Percentiles rank a stretch among this genome's conserved stretches.
Conservation (phyloP, 2,113 vertebrate genomes). For the Falco punctatus region DNA sequence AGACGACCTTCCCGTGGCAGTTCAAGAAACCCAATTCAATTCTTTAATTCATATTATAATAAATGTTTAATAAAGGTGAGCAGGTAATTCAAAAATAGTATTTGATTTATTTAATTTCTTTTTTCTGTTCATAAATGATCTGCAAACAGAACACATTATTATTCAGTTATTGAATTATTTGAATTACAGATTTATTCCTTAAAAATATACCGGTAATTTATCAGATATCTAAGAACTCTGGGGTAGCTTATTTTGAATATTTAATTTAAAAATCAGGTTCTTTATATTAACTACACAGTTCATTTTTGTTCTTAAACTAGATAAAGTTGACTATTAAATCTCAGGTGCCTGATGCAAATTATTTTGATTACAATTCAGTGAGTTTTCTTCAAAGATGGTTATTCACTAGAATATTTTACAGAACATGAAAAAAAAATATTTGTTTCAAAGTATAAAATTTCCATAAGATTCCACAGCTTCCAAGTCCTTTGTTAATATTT, state of each 20-base stretch:
- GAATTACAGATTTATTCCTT: constrained; percentile 34
- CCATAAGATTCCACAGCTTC: not conserved
- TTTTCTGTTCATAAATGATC: constrained; percentile 36
- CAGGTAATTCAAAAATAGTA: not conserved
- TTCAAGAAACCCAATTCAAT: not conserved
- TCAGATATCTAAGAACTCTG: not conserved
- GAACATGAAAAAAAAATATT: not conserved
- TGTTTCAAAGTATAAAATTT: constrained; percentile 10
- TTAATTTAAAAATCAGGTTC: not conserved
- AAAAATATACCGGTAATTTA: not conserved
- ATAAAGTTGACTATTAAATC: constrained; percentile 13
- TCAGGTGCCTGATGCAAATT: constrained; percentile 41
- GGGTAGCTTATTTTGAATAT: constrained; percentile 20
- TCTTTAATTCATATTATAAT: constrained; percentile 24
- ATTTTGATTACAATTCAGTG: constrained; percentile 2
- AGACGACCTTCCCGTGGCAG: not conserved
- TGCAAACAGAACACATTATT: constrained; percentile 4
- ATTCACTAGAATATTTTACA: not conserved
- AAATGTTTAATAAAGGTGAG: not conserved
- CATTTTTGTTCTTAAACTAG: constrained; percentile 33
- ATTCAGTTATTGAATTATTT: constrained; percentile 32
- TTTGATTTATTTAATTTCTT: constrained; percentile 1
- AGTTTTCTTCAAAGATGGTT: not conserved
- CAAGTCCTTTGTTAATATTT: not conserved
- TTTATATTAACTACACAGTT: not conserved